phyloP scores from a whole-genome alignment of 2,797 vertebrate genomes.

The Cryptoblepharus egeriae region DNA sequence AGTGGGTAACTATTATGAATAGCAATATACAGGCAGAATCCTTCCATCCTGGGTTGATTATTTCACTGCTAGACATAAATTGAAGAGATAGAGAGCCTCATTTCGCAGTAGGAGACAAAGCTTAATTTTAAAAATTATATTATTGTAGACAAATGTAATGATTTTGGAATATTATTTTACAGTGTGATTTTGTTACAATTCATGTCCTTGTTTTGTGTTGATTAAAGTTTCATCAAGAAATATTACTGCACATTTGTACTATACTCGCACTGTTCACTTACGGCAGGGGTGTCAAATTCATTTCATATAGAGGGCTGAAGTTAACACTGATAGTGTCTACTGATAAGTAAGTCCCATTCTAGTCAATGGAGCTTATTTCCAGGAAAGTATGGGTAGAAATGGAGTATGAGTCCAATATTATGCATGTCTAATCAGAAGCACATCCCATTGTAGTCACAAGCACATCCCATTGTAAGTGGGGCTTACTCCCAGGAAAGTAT shows the following conservation, averaged over 20 bases:
- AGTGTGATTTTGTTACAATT: constrained; percentile 25
- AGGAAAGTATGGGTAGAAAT: no score
- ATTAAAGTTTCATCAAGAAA: constrained; percentile 33
- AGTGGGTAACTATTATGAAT: constrained; percentile 77
- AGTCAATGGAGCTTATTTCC: no score
- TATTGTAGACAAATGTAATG: not conserved
- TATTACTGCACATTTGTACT: not conserved
- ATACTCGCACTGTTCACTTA: rapidly evolving
- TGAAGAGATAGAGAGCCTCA: constrained; percentile 38
- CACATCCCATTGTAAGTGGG: no score
- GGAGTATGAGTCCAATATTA: no score
- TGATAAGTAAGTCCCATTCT: no score
- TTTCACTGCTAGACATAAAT: constrained; percentile 47
- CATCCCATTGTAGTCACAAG: no score
- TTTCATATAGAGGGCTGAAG: no score
- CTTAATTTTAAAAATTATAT: not conserved
- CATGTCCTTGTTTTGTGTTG: constrained; percentile 7
- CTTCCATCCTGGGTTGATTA: not conserved
- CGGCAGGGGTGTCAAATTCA: no score
- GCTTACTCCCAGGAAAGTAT: no score
- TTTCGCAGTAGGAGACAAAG: constrained; percentile 21
- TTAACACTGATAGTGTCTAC: no score
- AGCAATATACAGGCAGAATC: constrained; percentile 8
- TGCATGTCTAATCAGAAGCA: no score
- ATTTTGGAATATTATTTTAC: constrained; percentile 14